These are phyloP conservation scores for Mastomys natalensis DNA, from an alignment of 2,113 vertebrate genomes.

Conservation along the genomic window DNA sequence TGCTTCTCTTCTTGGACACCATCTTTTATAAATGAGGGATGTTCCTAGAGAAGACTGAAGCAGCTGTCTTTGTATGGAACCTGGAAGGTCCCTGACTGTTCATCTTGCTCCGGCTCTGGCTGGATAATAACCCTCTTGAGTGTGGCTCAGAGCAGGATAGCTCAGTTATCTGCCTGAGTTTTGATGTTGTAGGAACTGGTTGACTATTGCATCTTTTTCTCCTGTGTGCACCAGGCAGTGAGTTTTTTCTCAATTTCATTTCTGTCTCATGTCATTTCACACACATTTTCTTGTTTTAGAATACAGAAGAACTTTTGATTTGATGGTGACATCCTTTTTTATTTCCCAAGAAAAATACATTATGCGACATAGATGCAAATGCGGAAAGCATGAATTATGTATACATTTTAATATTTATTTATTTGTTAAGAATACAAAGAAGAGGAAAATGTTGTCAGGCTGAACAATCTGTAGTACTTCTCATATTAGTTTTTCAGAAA, in stretches of 20 bases:
- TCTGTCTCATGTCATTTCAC: background rate
- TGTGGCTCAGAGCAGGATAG: background rate
- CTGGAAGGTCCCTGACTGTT: background rate
- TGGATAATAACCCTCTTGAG: background rate
- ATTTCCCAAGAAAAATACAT: background rate
- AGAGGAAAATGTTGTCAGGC: background rate
- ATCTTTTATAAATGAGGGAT: background rate
- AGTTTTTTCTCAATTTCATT: background rate
- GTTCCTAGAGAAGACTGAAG: background rate
- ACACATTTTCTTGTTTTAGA: background rate
- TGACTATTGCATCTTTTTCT: background rate
- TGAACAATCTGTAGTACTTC: background rate
- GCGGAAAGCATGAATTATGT: background rate
- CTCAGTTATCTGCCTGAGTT: background rate
- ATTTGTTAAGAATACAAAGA: background rate
- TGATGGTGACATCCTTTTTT: background rate
- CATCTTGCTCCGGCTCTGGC: background rate
- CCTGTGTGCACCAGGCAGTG: background rate
- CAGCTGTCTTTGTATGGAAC: background rate
- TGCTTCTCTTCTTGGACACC: background rate
- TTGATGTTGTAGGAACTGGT: background rate
- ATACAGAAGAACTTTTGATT: background rate
- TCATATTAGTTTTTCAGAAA: conserved; percentile 9
- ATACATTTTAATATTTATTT: background rate
- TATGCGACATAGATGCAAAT: background rate